Conservation (phyloP, 35 echinoderm and acorn worm genomes). For the Patiria miniata region DNA sequence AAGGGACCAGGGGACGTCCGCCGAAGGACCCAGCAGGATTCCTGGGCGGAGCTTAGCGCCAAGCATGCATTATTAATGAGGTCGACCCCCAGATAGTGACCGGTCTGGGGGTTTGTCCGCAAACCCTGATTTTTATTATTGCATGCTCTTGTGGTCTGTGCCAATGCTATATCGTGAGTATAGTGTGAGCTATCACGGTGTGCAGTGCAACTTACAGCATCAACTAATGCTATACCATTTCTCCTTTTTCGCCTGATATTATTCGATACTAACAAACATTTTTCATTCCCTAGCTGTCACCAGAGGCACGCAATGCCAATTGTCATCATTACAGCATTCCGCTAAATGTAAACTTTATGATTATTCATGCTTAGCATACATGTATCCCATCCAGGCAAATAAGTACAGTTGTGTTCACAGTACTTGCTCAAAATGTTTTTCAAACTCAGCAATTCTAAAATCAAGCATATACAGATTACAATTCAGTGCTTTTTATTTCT, state of each 20-base stretch:
- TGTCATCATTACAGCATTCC: too few species aligned
- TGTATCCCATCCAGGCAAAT: too few species aligned
- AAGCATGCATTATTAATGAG: slow-evolving; percentile 59
- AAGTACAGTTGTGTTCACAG: too few species aligned
- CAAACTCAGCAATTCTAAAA: too few species aligned
- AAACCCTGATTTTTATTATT: background rate
- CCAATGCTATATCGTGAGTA: slow-evolving; percentile 8
- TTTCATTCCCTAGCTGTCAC: too few species aligned
- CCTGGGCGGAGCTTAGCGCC: slow-evolving; percentile 61
- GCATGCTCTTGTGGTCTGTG: slow-evolving; percentile 12
- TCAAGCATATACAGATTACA: too few species aligned
- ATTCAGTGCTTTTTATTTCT: too few species aligned
- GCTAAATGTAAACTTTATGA: too few species aligned
- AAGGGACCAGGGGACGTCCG: slow-evolving; percentile 15
- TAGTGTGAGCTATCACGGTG: background rate
- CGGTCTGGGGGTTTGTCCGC: slow-evolving; percentile 16
- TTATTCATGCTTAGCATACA: too few species aligned
- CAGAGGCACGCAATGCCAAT: too few species aligned
- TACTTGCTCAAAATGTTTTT: too few species aligned
- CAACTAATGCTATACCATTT: background rate
- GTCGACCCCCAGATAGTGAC: slow-evolving; percentile 41
- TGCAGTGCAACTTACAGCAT: background rate
- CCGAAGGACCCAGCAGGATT: slow-evolving; percentile 56
- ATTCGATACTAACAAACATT: background rate
- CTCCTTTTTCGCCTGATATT: background rate